Conservation (phyloP, 1,140 invertebrate species). For the Elymnias hypermnestra region DNA sequence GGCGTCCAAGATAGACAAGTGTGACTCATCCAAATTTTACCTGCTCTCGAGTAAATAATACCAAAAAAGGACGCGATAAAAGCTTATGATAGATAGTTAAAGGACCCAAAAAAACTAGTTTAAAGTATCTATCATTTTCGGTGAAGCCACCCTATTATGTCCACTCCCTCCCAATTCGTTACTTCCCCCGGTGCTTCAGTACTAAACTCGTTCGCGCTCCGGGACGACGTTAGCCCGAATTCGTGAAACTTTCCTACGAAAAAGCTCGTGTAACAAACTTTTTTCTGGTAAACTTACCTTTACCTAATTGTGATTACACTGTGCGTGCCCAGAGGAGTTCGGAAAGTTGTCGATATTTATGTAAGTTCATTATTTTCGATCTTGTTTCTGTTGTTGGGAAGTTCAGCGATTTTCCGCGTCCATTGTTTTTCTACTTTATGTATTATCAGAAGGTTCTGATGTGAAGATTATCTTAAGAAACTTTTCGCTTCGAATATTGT, state of each 20-base stretch:
- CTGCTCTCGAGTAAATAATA: conserved; percentile 7
- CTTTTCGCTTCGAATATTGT: not conserved
- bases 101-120: conserved; percentile 17
- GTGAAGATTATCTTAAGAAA: conserved; percentile 6
- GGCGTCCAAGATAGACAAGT: not conserved
- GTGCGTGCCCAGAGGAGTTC: conserved; percentile 24
- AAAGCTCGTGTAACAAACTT: conserved; percentile 9
- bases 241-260: conserved; percentile 8
- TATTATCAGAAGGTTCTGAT: not conserved
- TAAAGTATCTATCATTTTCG: conserved; percentile 25
- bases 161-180: conserved; percentile 17
- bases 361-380: conserved; percentile 17
- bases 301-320: conserved; percentile 22
- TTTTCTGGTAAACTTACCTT: conserved; percentile 15
- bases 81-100: conserved; percentile 1
- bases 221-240: conserved; percentile 20
- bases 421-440: conserved; percentile 2
- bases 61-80: conserved; percentile 13
- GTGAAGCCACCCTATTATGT: conserved; percentile 22
- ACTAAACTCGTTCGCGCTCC: conserved; percentile 15
- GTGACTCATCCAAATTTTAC: conserved; percentile 4
- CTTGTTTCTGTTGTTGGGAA: conserved; percentile 1
- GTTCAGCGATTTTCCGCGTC: not conserved
- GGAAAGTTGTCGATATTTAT: conserved; percentile 5
- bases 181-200: conserved; percentile 22